phyloP scores from a whole-genome alignment of 2,113 vertebrate species.

The Myrmophylax atrothorax region DNA sequence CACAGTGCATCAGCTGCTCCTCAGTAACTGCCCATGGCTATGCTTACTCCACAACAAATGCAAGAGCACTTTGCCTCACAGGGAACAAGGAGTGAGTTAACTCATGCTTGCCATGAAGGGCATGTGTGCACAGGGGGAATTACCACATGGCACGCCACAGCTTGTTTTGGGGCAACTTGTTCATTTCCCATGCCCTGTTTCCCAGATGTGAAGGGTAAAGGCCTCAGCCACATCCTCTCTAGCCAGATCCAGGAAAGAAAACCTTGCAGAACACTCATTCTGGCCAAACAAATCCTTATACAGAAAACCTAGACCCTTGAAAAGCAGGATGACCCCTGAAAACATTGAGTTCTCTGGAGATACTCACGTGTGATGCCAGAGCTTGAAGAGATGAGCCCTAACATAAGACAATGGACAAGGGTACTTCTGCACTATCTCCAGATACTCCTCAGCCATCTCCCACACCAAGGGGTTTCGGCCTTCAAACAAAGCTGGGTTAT shows the following conservation, averaged over 20 bases:
- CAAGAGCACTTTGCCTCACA: not conserved
- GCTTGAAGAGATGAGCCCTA: slow-evolving; percentile 95
- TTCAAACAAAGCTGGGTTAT: slow-evolving; percentile 95
- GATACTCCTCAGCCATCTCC: slow-evolving; percentile 96
- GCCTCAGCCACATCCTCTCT: not conserved
- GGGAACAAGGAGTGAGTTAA: not conserved
- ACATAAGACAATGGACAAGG: slow-evolving; percentile 91
- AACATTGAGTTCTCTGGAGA: not conserved
- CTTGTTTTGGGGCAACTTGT: not conserved
- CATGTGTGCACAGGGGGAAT: not conserved
- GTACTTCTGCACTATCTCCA: slow-evolving; percentile 85
- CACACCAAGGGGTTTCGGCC: slow-evolving; percentile 89
- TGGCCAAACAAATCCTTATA: not conserved
- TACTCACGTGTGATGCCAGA: slow-evolving; percentile 98
- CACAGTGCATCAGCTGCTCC: not conserved
- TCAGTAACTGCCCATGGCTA: not conserved
- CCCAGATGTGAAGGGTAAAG: not conserved
- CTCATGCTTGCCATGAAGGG: not conserved
- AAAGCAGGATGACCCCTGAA: not conserved
- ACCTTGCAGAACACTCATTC: not conserved
- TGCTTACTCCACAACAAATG: not conserved
- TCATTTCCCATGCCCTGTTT: not conserved
- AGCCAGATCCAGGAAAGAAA: not conserved
- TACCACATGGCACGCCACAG: not conserved
- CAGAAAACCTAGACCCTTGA: not conserved